phyloP scores from a whole-genome alignment of 2,888 invertebrate genomes.

The Salpingus planirostris region DNA sequence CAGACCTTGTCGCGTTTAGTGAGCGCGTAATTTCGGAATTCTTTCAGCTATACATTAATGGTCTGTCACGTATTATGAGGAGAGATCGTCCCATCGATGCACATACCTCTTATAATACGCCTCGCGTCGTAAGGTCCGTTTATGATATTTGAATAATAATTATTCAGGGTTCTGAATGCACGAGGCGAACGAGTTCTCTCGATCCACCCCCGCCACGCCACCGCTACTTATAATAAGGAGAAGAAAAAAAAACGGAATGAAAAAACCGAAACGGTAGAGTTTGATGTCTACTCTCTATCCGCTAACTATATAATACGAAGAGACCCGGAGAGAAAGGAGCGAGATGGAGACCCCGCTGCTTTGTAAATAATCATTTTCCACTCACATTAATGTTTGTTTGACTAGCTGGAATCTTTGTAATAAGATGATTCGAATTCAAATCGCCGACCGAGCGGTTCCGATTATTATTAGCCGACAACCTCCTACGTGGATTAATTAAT shows the following conservation, averaged over 20 bases:
- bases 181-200: constrained; percentile 19
- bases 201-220: too few species aligned
- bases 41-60: constrained; percentile 20
- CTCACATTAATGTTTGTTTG: constrained; percentile 38
- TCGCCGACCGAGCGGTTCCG: constrained; percentile 11
- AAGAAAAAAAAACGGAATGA: too few species aligned
- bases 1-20: constrained; percentile 18
- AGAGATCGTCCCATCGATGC: constrained; percentile 9
- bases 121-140: constrained; percentile 28
- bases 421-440: constrained; percentile 34
- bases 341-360: constrained; percentile 31
- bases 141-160: constrained; percentile 33
- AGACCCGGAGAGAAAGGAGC: too few species aligned
- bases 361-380: constrained; percentile 39
- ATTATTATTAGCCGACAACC: too few species aligned
- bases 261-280: constrained; percentile 13
- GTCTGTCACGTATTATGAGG: constrained; percentile 17
- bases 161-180: constrained; percentile 32
- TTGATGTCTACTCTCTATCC: too few species aligned
- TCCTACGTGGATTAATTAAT: too few species aligned
- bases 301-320: too few species aligned
- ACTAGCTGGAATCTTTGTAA: constrained; percentile 29
- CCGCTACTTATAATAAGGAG: too few species aligned
- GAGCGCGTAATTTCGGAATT: constrained; percentile 20
- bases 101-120: too few species aligned